A percentile compares a stretch with the other conserved stretches of the same genome.
Evolutionary conservation across 2,113 vertebrate species (phyloP).

Genomic region (Alouatta palliata): DNA sequence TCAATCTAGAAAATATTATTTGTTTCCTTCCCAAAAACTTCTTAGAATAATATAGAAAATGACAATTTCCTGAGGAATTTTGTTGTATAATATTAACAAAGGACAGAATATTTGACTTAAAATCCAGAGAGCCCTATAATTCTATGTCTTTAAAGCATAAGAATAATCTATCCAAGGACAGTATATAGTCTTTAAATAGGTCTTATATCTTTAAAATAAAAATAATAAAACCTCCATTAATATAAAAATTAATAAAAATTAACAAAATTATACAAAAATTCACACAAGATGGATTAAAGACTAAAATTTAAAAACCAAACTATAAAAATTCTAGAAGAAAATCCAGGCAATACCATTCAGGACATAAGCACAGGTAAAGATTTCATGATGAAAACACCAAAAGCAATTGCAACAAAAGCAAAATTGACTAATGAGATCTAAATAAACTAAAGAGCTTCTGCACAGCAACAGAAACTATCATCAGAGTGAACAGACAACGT

Average conservation of each 20-base stretch:
- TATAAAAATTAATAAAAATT: background rate
- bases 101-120: background rate
- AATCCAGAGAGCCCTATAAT: background rate
- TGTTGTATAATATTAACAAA: background rate
- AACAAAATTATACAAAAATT: background rate
- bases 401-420: too few relatives aligned
- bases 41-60: background rate
- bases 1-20: background rate
- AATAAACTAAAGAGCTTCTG: too few relatives aligned
- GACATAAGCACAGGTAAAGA: too few relatives aligned
- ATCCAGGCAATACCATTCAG: too few relatives aligned
- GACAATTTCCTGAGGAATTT: background rate
- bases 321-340: too few relatives aligned
- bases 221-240: background rate
- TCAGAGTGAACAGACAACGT: too few relatives aligned
- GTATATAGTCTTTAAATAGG: background rate
- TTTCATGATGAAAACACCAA: too few relatives aligned
- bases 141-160: background rate
- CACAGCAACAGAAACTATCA: too few relatives aligned
- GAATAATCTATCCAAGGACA: background rate
- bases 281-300: too few relatives aligned
- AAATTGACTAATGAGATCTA: too few relatives aligned
- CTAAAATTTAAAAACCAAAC: too few relatives aligned
- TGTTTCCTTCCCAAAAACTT: background rate
- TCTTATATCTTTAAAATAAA: conserved; percentile 29